Evolutionary conservation across 2,888 invertebrate genomes (phyloP), one percentile per base, ranked within the genome.

Genomic region (Megalurothrips usitatus): DNA sequence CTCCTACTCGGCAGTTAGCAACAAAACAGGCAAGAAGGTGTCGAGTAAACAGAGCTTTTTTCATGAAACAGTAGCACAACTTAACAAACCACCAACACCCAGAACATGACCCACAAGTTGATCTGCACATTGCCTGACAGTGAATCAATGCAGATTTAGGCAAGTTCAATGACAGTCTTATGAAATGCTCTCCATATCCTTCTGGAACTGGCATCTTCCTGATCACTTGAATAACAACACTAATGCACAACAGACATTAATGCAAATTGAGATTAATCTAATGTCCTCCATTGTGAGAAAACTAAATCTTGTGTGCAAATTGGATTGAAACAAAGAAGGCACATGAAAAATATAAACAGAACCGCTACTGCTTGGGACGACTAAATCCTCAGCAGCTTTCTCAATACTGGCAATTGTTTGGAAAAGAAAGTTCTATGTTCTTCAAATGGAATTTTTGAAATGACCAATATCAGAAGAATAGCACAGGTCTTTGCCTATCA

Each of bases 361-460:
- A 75, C 26, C 10, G 23, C 26, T 26, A 23, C 68, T 75, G 68
- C 68, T 26, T 11, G 10, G 12, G 12, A 26, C 26, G 12, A 12
- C 23, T 26, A 75, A 12, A 8, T 23, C 23, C 68, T 10, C 26
- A 75, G 26, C 68, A 75, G 68, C 68, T 9, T 8, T 75, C 26
- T 26, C 23, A 75, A 75, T 75, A 75, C 68, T 75, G 68, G 26
- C 68, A 75, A 26, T 26, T 75, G 11, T 10, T 68, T 23, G n/a
- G 11, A 68, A 11, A 23, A 68, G 9, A 68, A 68, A 52, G 10
- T 17, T 17, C 19, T 52, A 52, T 52, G 3, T 4, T 75, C 26
- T 75, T 75, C 68, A 75, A 12, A 75, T 75, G 68, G 68, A 75
- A 75, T 75, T 75, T 75, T 75, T 75, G 8, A 58, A 19, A 58